Percentiles rank a stretch among this genome's conserved stretches.
Conservation (phyloP, 2,797 vertebrate genomes). For the Percopsis omiscomaycus region DNA sequence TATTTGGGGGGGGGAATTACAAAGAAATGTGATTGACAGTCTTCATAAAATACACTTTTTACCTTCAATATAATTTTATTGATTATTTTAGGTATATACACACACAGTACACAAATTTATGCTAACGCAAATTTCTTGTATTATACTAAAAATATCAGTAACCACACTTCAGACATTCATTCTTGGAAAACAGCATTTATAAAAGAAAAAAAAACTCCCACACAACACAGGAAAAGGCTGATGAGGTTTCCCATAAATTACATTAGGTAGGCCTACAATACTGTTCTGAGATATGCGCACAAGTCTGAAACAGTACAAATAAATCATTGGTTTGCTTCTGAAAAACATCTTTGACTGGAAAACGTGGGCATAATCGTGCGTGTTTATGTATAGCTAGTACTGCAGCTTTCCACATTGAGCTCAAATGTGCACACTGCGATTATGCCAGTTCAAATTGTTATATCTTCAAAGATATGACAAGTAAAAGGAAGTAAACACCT, state of each 20-base stretch:
- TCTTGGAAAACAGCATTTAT: slow-evolving; percentile 68
- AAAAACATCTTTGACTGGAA: slow-evolving; percentile 1
- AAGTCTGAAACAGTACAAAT: slow-evolving; percentile 11
- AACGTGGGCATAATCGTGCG: neutral
- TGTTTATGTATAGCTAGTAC: neutral
- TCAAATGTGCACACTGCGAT: neutral
- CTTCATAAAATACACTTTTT: no score
- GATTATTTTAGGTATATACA: no score
- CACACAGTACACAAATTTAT: no score
- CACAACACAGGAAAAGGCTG: slow-evolving; percentile 43
- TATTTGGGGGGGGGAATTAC: no score
- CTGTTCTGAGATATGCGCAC: slow-evolving; percentile 17
- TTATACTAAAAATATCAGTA: neutral
- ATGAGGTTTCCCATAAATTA: slow-evolving; percentile 35
- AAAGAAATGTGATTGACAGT: no score
- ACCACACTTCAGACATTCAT: slow-evolving; percentile 27
- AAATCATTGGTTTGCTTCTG: slow-evolving; percentile 10
- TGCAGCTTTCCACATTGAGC: neutral
- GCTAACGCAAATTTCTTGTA: neutral
- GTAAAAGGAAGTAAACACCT: slow-evolving; percentile 1
- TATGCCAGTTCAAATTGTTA: neutral
- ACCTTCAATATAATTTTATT: no score
- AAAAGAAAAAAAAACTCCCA: slow-evolving; percentile 33
- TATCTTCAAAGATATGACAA: neutral
- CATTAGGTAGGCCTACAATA: slow-evolving; percentile 30